Evolutionary conservation across 2,888 invertebrate genomes (phyloP), one percentile per base, ranked within the genome.

Genomic region (Cactoblastis cactorum): DNA sequence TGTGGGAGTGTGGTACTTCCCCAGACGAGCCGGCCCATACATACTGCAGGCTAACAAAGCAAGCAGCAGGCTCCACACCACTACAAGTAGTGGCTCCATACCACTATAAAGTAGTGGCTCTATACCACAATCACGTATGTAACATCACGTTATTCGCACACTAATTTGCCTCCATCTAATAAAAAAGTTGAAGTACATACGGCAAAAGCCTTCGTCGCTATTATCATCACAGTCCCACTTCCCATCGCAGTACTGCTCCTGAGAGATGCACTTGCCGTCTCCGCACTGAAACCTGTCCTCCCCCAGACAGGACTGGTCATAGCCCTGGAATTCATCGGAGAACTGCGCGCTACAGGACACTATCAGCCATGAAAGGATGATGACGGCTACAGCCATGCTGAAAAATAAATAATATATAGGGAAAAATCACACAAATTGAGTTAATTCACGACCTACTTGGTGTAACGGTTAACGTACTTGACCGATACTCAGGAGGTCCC

Each of bases 211-310:
- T 67, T 93, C 92, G 63, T 93, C 92, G 2, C 91, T 91, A 0
- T 87, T 91, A 65, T 93, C 94, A 0, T 69, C 62, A 63, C 95
- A 95, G 67, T 93, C 91, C 0, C 78, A 61, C 0, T 71, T 76
- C 18, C 91, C 91, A 61, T 94, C 92, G 62, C 94, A 94, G 50
- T 90, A 87, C 76, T 90, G 90, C 0, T 79, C 72, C 28, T 76
- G 74, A 0, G 87, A 79, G 38, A 94, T 91, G 62, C 94, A 94
- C 0, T 81, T 84, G 11, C 90, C 90, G 6, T 63, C 66, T 32
- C 62, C 45, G 55, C 90, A 90, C 0, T 61, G 58, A 53, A 79
- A 79, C 50, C 58, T 64, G 14, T 78, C 74, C 18, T 84, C 84
- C 0, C 69, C 74, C 1, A 80, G 52, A 46, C 88, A 88, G 12